A percentile compares a stretch with the other conserved stretches of the same genome.
Conservation (phyloP, 2,797 vertebrate species). For the Ispidina lecontei region DNA sequence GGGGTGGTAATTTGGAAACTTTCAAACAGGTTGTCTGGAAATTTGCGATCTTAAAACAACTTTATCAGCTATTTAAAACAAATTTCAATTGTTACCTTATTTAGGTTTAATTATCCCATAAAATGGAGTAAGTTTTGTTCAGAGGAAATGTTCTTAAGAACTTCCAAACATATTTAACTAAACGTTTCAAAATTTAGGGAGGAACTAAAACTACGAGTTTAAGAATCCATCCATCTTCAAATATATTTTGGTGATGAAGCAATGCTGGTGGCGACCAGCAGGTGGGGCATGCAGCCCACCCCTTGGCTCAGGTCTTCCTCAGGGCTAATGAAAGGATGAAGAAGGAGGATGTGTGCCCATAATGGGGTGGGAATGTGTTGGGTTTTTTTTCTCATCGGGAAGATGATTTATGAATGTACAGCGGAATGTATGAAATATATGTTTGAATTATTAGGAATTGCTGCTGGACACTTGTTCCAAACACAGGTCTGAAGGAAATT, state of each 20-base stretch:
- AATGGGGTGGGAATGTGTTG: neutral
- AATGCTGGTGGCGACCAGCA: neutral
- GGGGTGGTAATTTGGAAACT: neutral
- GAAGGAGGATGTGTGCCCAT: fast-evolving
- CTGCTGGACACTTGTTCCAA: neutral
- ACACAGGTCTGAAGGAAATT: neutral
- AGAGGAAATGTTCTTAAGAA: neutral
- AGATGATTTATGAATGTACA: neutral
- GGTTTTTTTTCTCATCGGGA: neutral
- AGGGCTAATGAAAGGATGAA: fast-evolving
- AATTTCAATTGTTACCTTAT: neutral
- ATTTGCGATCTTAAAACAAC: neutral
- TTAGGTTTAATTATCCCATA: neutral
- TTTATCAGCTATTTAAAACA: neutral
- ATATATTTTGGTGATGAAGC: neutral
- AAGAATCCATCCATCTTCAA: neutral
- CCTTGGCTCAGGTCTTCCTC: too few species aligned
- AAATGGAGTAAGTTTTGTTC: neutral
- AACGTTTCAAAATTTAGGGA: neutral
- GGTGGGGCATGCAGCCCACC: conserved; percentile 10
- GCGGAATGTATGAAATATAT: fast-evolving
- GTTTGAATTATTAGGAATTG: neutral
- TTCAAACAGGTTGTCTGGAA: neutral
- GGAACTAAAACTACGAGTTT: neutral
- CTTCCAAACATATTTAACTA: neutral